Base-by-base conservation (phyloP, 2,888 invertebrate species). In the Willowsia nigromaculata region DNA sequence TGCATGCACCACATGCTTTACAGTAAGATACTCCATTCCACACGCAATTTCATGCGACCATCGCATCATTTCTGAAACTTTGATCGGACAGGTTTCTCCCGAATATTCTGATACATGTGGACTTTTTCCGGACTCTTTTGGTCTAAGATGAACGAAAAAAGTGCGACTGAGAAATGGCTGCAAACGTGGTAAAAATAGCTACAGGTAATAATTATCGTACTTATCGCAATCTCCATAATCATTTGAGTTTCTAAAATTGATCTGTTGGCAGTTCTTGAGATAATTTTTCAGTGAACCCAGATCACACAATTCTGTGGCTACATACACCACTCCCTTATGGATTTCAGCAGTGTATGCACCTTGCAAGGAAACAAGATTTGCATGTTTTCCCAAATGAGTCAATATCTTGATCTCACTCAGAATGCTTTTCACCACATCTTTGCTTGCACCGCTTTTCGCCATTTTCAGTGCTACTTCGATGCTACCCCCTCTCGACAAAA, bases 321-420 rank as follows among this genome's bases (percentile, higher is more conserved):
- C 18, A 33, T 53, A 78, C 9, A 53, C 43, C 1, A 53, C 18
- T 25, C 78, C 78, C 1, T 25, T 6, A 0, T 37, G 15, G 22
- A 68, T 56, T n/a, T 74, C 74, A 0, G 18, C 30, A 22, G 65
- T 62, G 27, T 62, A 78, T 11, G 43, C 59, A 0, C 62, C 85
- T 15, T 18, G 13, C 3, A 85, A n/a, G 5, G 25, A 27, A 1
- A 85, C 65, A 0, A 85, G 9, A 65, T 78, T 78, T 11, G 76
- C 25, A 50, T 85, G 85, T 13, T 43, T 18, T 4, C 85, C 85
- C 15, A 85, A 25, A 65, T 62, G 65, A 15, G 22, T 37, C 11
- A 85, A 3, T 0, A 85, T 22, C 50, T 85, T 85, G 0, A 85
- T 74, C 65, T 85, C 78, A 13, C 15, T 18, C 3, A 85, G 50